These are phyloP conservation scores for Nomada ferruginata DNA, from an alignment of 2,888 invertebrate species.

Conservation along the genomic window DNA sequence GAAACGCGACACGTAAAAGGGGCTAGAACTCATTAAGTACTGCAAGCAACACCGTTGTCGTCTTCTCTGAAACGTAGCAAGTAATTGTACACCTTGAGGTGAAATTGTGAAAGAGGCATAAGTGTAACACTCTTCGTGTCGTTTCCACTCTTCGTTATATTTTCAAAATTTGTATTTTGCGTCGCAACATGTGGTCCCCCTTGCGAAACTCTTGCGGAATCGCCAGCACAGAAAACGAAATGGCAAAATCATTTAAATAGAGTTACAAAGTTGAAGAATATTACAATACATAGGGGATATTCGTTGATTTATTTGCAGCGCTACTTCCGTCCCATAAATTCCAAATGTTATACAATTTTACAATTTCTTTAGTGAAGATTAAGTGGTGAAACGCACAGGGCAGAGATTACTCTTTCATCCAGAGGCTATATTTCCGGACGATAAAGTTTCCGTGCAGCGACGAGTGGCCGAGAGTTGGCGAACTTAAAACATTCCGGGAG, in stretches of 20 bases:
- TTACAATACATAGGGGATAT: no score
- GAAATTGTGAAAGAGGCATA: background rate
- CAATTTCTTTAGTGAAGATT: background rate
- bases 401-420: constrained; percentile 8
- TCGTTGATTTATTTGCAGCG: background rate
- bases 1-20: constrained; percentile 31
- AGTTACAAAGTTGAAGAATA: background rate
- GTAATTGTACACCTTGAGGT: background rate
- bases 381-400: background rate
- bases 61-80: background rate
- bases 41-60: background rate
- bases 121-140: background rate
- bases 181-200: no score
- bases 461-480: background rate
- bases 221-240: no score
- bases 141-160: no score
- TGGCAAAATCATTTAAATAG: background rate
- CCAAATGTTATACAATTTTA: background rate
- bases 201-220: no score
- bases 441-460: constrained; percentile 9
- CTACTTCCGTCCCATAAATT: background rate
- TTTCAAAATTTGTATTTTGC: no score
- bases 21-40: constrained; percentile 25
- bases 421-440: constrained; percentile 7
- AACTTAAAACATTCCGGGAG: constrained; percentile 25